Evolutionary conservation across 2,113 vertebrate genomes (phyloP).

Genomic region (Scomber colias): DNA sequence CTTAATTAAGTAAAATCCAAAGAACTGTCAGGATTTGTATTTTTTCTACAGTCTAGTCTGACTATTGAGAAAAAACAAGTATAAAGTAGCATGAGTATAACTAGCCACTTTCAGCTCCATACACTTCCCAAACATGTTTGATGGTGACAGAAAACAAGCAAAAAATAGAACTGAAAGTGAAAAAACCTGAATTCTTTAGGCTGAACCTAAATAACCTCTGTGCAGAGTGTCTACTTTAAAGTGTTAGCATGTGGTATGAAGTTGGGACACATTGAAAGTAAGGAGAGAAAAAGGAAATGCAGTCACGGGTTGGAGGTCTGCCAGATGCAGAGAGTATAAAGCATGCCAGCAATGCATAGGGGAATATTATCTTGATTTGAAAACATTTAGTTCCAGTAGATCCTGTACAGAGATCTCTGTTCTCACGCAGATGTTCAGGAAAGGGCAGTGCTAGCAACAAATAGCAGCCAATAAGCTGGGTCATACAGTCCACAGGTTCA

Average conservation of each 20-base stretch:
- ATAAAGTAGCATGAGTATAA: neutral
- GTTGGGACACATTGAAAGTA: neutral
- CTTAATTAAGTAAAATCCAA: slow-evolving; percentile 49
- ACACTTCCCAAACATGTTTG: too few relatives aligned
- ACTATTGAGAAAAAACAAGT: neutral
- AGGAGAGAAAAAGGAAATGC: slow-evolving; percentile 58
- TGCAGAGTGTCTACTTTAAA: neutral
- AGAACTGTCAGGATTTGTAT: neutral
- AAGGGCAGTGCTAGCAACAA: slow-evolving; percentile 52
- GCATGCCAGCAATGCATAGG: slow-evolving; percentile 79
- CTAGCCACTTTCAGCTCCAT: too few relatives aligned
- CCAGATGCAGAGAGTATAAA: slow-evolving; percentile 67
- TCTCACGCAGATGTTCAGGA: slow-evolving; percentile 81
- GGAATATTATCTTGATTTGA: slow-evolving; percentile 83
- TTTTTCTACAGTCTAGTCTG: neutral
- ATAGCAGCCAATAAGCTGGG: slow-evolving; percentile 50
- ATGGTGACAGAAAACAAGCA: neutral
- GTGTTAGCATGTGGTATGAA: neutral
- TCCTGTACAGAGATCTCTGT: slow-evolving; percentile 77
- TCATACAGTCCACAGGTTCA: slow-evolving; percentile 16
- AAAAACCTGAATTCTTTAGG: neutral
- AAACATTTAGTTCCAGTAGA: slow-evolving; percentile 84
- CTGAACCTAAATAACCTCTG: neutral
- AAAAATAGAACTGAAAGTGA: neutral
- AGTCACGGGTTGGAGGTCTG: slow-evolving; percentile 63